phyloP scores from a whole-genome alignment of 2,113 vertebrate genomes.

The Sebastes fasciatus region DNA sequence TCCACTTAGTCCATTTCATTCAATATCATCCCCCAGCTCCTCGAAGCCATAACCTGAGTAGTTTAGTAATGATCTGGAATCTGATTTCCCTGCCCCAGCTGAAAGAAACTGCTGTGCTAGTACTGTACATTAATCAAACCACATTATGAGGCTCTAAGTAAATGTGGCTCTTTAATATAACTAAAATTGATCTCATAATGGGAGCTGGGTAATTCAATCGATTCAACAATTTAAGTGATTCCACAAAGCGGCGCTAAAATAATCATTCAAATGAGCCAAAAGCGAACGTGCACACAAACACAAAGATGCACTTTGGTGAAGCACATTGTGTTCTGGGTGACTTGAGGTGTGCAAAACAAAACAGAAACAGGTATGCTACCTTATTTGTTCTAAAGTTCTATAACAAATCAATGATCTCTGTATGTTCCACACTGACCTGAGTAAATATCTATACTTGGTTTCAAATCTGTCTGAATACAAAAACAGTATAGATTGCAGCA shows the following conservation, averaged over 20 bases:
- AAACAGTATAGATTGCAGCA: no score
- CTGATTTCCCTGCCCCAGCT: background rate
- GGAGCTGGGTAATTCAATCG: background rate
- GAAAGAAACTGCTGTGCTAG: background rate
- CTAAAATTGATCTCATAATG: conserved; percentile 11
- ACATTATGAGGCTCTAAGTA: background rate
- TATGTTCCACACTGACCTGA: background rate
- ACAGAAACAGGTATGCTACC: background rate
- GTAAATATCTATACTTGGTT: no score
- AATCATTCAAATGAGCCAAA: background rate
- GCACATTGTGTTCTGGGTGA: conserved; percentile 7
- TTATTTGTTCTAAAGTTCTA: background rate
- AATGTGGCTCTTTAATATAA: background rate
- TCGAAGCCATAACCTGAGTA: background rate
- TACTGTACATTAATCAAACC: conserved; percentile 1
- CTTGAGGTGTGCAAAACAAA: background rate
- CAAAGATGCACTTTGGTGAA: background rate
- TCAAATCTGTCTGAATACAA: no score
- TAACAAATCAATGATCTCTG: background rate
- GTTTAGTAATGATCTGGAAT: background rate
- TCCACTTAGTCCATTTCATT: background rate
- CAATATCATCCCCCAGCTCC: background rate
- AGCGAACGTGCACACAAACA: background rate
- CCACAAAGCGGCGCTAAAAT: fast-evolving
- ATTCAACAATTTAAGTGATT: conserved; percentile 1